phyloP scores from a whole-genome alignment of 2,888 invertebrate species.

The Dasypogon diadema region DNA sequence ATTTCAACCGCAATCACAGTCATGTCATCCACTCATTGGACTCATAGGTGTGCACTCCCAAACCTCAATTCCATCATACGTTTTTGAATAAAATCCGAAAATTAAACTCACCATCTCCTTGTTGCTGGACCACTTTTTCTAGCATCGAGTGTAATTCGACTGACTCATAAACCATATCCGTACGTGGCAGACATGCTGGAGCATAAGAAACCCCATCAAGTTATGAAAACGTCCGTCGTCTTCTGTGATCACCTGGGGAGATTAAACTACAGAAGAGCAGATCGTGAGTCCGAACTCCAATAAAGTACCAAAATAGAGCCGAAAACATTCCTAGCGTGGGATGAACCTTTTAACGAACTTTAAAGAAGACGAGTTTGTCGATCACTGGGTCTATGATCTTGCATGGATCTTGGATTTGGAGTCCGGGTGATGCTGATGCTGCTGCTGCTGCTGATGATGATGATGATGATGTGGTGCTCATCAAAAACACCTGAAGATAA shows the following conservation, averaged over 20 bases:
- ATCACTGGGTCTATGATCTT: constrained; percentile 29
- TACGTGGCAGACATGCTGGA: constrained; percentile 43
- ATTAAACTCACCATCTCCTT: too few relatives aligned
- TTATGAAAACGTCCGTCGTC: constrained; percentile 42
- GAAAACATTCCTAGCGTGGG: constrained; percentile 42
- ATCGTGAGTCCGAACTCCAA: constrained; percentile 11
- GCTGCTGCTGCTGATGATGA: not conserved
- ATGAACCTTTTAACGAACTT: constrained; percentile 35
- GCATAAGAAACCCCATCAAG: constrained; percentile 48
- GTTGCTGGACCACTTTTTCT: not conserved
- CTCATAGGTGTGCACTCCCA: too few relatives aligned
- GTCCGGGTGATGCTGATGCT: not conserved
- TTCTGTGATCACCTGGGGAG: constrained; percentile 40
- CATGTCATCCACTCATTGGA: too few relatives aligned
- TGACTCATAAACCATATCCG: constrained; percentile 2
- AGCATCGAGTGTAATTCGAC: not conserved
- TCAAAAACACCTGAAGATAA: constrained; percentile 42
- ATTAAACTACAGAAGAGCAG: constrained; percentile 24
- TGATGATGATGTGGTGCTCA: constrained; percentile 31
- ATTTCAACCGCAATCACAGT: not conserved
- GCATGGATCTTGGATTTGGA: constrained; percentile 29
- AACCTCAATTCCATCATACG: too few relatives aligned
- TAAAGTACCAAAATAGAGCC: constrained; percentile 45
- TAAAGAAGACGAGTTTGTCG: not conserved
- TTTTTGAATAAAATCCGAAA: too few relatives aligned